Evolutionary conservation across 2,113 vertebrate genomes (phyloP), one percentile per base, ranked within the genome.

Genomic region (Chlamydotis undulata): DNA sequence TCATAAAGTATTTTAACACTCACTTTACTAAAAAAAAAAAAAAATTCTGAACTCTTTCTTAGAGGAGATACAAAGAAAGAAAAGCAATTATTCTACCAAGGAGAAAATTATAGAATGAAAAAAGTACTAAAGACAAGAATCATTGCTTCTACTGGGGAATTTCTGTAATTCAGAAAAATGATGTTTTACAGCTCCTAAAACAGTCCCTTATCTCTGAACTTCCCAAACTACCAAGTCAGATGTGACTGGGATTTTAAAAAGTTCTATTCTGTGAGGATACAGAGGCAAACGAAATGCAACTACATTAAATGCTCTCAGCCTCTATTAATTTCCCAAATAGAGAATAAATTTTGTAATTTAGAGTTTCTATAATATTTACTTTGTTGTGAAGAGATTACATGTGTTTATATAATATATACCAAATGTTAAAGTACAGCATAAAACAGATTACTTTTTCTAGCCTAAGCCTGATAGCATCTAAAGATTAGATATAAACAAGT

Each of bases 401-500:
- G 82, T 77, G 49, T 90, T 96, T 97, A 96, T 84, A 91, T 93
- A 96, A 96, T 8, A 0, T 74, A 80, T 31, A 91, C 80, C 90
- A 93, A 95, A 92, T 90, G 80, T 65, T 90, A 26, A 96, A 96
- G 92, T 84, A 84, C 89, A 82, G 77, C 83, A 92, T 92, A 90
- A 89, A 93, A 52, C 85, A 96, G 96, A 96, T 95, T 95, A 92
- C 83, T 95, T 93, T 96, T 94, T 60, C 77, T 56, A 84, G 92
- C 94, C 92, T 94, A 96, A 95, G 92, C 90, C 85, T 64, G 83
- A 82, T 69, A 53, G 86, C 92, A 93, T 92, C 92, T 90, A 63
- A 95, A 95, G 94, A 95, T 89, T 81, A 95, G 86, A 92, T 57
- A 92, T 37, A 96, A 96, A 89, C 83, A 92, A 95, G 86, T 97